phyloP scores from a whole-genome alignment of 2,113 vertebrate genomes.

The Peucedramus taeniatus region DNA sequence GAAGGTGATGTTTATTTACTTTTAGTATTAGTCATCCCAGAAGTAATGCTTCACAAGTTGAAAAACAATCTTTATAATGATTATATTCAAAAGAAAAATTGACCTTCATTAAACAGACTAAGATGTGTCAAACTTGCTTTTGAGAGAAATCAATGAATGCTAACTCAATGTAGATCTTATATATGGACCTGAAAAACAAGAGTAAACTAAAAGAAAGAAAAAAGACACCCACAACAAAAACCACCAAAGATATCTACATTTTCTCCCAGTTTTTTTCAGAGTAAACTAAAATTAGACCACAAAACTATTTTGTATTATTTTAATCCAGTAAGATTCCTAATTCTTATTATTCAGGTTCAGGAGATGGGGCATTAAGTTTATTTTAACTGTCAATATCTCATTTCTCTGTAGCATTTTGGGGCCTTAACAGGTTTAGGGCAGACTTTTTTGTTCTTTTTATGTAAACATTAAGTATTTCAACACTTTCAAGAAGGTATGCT shows the following conservation, averaged over 20 bases:
- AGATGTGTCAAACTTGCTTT: not conserved
- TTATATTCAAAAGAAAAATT: not conserved
- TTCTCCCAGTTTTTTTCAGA: fast-evolving
- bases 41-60: not conserved
- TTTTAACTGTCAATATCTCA: not conserved
- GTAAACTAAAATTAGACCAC: not conserved
- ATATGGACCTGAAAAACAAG: not conserved
- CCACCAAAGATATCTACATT: fast-evolving
- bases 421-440: not conserved
- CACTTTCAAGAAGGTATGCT: not conserved
- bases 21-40: not conserved
- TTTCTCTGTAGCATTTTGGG: not conserved
- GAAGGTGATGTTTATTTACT: not conserved
- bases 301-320: not conserved
- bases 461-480: not conserved
- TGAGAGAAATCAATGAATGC: not conserved
- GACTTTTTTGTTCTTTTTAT: not conserved
- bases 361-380: not conserved
- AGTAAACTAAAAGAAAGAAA: not conserved
- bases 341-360: not conserved
- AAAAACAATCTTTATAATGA: not conserved
- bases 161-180: not conserved
- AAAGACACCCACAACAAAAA: not conserved
- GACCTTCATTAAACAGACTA: not conserved
- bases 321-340: not conserved